Evolutionary conservation across 2,888 invertebrate species (phyloP), one percentile per base, ranked within the genome.

Genomic region (Dysmachus trigonus): DNA sequence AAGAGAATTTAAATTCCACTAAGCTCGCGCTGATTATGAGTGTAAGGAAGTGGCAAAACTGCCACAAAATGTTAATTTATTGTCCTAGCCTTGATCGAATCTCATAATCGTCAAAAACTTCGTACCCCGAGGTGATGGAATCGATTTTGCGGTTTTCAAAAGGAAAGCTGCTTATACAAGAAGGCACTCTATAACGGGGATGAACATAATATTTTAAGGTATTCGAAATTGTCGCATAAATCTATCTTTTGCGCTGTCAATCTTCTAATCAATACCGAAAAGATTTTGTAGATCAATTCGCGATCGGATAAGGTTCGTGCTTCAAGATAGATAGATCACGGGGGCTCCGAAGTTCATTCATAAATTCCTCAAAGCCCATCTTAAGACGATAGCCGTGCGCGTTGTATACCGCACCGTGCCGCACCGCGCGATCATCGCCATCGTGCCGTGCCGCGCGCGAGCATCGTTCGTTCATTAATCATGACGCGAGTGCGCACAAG

Each of bases 381-480:
- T 73, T 35, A 31, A 35, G 35, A 33, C 41, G 33, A 31, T 35
- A 76, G 38, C 38, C 76, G 38, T 22, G 41, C 35, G 41, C 77
- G 30, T 15, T n/a, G n/a, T n/a, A n/a, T n/a, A n/a, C n/a, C 22
- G 27, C 73, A 15, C 18, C 22, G 22, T 22, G 0, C 53, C 53
- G 53, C 53, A 8, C 62, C 62, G 62, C 62, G 10, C 62, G 18
- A 27, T 62, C 62, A 62, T 27, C 62, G 27, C 22, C 27, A 8
- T 62, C 13, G 62, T 47, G 2, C 38, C 22, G 27, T 8, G 22
- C 18, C 62, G 33, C 35, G 51, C 33, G 15, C 81, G 35, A 33
- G 31, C 62, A 35, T 18, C 33, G 10, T 82, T 22, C 83, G 83
- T 38, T 83, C 83, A 83, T 83, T 83, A 83, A 83, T 83, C 83